These are phyloP conservation scores for Galerucella nymphaeae DNA, from an alignment of 2,888 invertebrate species.

Conservation along the genomic window DNA sequence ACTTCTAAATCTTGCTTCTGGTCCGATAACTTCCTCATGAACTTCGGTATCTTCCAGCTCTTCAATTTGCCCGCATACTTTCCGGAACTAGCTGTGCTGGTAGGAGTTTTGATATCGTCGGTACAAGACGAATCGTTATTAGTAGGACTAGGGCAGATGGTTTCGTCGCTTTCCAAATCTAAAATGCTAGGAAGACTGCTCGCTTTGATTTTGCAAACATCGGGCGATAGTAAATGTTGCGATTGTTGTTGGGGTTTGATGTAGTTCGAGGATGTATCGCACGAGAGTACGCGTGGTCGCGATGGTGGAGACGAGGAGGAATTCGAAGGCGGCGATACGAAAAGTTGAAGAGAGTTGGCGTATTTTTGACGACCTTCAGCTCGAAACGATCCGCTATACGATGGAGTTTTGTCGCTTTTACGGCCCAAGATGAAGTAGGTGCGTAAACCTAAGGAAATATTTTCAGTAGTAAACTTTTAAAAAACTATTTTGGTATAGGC, in stretches of 20 bases:
- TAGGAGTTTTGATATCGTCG: conserved; percentile 73
- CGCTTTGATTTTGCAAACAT: conserved; percentile 74
- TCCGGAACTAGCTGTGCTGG: conserved; percentile 74
- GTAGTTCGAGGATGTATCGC: conserved; percentile 58
- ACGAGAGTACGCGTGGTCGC: conserved; percentile 62
- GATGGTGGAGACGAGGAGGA: conserved; percentile 60
- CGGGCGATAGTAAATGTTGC: conserved; percentile 71
- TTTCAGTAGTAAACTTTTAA: too few species aligned
- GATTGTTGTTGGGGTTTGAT: conserved; percentile 59
- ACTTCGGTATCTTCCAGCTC: conserved; percentile 78
- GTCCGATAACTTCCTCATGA: conserved; percentile 69
- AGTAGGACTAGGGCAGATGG: conserved; percentile 29
- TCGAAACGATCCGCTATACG: conserved; percentile 61
- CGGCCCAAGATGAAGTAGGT: conserved; percentile 88
- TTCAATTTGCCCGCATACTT: conserved; percentile 68
- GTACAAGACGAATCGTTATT: conserved; percentile 39
- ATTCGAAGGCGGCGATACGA: conserved; percentile 71
- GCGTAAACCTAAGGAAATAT: conserved; percentile 73
- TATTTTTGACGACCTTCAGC: conserved; percentile 62
- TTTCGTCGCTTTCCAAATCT: conserved; percentile 73
- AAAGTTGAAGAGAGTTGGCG: conserved; percentile 67
- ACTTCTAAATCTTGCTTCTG: conserved; percentile 51
- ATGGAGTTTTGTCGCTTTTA: conserved; percentile 68
- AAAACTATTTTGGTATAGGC: too few species aligned
- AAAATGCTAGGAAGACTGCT: conserved; percentile 86